phyloP scores from a whole-genome alignment of 2,888 invertebrate genomes.

The Toxonevra muliebris region DNA sequence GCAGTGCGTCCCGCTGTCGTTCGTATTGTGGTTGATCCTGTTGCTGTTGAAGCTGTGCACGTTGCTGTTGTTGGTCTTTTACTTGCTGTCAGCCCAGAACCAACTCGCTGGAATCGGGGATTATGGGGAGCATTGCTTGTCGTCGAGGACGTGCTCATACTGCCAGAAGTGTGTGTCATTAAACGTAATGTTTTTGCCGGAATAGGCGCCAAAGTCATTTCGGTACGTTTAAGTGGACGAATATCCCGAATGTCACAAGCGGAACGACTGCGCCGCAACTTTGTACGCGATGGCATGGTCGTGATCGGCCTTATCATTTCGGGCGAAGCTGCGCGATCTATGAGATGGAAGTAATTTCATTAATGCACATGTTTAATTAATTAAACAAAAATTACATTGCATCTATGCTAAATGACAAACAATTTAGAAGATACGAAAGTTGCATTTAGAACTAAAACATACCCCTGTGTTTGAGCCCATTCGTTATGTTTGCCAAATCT shows the following conservation, averaged over 20 bases:
- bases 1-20: constrained; percentile 6
- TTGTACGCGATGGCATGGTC: constrained; percentile 38
- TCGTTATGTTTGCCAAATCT: constrained; percentile 45
- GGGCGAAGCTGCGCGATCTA: constrained; percentile 57
- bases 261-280: constrained; percentile 57
- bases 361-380: neutral
- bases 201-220: constrained; percentile 53
- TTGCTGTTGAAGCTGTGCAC: constrained; percentile 3
- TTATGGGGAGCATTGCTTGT: constrained; percentile 17
- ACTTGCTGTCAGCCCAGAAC: constrained; percentile 11
- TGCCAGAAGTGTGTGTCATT: constrained; percentile 13
- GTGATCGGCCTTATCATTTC: constrained; percentile 39
- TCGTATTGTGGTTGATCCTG: constrained; percentile 20
- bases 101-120: constrained; percentile 36
- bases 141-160: neutral
- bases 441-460: constrained; percentile 11
- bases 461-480: constrained; percentile 45
- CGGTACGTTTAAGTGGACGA: constrained; percentile 50
- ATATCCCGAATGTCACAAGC: constrained; percentile 54
- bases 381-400: neutral
- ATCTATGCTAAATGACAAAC: neutral
- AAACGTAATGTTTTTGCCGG: constrained; percentile 54
- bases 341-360: neutral
- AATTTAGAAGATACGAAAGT: neutral
- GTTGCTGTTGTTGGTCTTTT: constrained; percentile 14